Base-by-base conservation (phyloP, 1,140 invertebrate species). In the Leptonema lineaticorne region DNA sequence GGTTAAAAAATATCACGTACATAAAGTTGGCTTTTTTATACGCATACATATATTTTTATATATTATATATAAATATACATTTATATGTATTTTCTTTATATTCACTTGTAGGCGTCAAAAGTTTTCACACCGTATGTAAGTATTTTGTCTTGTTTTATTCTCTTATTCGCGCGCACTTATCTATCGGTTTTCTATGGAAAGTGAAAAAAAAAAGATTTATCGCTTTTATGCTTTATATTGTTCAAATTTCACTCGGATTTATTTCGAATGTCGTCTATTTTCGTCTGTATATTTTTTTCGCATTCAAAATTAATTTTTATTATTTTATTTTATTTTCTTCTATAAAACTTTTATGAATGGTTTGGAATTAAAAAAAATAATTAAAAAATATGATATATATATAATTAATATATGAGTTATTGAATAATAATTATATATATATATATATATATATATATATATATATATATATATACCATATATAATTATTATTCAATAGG, bases 1-100 rank as follows among this genome's bases (percentile, higher is more conserved):
- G 70, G 70, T 71, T 68, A 71, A 68, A 70, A 68, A 71, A 67
- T 68, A 71, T 71, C 65, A 67, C 69, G 69, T 71, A 68, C 57
- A 64, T 53, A 53, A 53, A 53, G 50, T 53, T 53, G 22, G 50
- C 22, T 53, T 8, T 41, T 2, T 41, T 41, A 14, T 53, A 26
- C 50, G 14, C 37, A 14, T 4, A 3, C 37, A 2, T 45, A n/a
- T n/a, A n/a, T n/a, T n/a, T n/a, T n/a, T n/a, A n/a, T n/a, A n/a
- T 45, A 45, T 56, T 46, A 56, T 63, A 57, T 48, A 29, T 33
- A 41, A 28, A 29, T 26, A 45, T 60, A 33, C 63, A 59, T 57
- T 63, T 14, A 63, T 70, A 67, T 67, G 4, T 24, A 2, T 53
- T 53, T 24, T 11, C 6, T 6, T 16, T 20, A 20, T 41, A 16